phyloP scores from a whole-genome alignment of 2,888 invertebrate genomes.

The Cephonodes hylas region DNA sequence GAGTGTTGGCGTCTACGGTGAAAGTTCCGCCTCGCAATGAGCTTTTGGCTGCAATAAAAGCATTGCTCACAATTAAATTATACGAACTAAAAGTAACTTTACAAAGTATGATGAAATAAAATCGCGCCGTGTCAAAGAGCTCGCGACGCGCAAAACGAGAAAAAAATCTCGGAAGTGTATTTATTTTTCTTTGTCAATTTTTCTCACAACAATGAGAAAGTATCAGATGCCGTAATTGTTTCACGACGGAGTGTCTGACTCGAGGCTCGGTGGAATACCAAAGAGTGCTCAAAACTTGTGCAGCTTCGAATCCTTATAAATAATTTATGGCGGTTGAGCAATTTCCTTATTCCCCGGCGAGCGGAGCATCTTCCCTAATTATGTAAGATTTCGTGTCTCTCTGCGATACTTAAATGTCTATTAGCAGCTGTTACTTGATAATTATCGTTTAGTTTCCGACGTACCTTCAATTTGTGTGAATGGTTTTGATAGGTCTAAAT shows the following conservation, averaged over 20 bases:
- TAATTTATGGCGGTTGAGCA: slow-evolving; percentile 71
- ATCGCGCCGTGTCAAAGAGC: not conserved
- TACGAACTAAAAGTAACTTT: not conserved
- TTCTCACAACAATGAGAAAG: slow-evolving; percentile 11
- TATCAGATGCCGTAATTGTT: slow-evolving; percentile 15
- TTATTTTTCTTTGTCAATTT: slow-evolving; percentile 10
- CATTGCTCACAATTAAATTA: not conserved
- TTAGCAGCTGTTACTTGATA: slow-evolving; percentile 49
- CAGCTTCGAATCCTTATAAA: slow-evolving; percentile 67
- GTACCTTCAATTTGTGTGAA: not conserved
- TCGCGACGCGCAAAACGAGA: not conserved
- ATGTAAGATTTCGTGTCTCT: slow-evolving; percentile 60
- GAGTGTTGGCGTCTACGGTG: not conserved
- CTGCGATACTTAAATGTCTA: slow-evolving; percentile 55
- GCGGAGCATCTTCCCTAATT: slow-evolving; percentile 50
- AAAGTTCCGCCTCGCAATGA: not conserved
- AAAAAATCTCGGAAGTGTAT: not conserved
- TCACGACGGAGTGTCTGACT: slow-evolving; percentile 14
- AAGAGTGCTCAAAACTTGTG: slow-evolving; percentile 67
- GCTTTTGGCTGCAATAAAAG: not conserved
- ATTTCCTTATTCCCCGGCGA: slow-evolving; percentile 52
- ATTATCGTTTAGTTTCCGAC: slow-evolving; percentile 36
- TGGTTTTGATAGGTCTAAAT: too few species aligned
- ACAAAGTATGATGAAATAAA: not conserved
- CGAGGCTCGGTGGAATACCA: slow-evolving; percentile 27